Evolutionary conservation across 2,113 vertebrate genomes (phyloP).

Genomic region (Alexandromys fortis): DNA sequence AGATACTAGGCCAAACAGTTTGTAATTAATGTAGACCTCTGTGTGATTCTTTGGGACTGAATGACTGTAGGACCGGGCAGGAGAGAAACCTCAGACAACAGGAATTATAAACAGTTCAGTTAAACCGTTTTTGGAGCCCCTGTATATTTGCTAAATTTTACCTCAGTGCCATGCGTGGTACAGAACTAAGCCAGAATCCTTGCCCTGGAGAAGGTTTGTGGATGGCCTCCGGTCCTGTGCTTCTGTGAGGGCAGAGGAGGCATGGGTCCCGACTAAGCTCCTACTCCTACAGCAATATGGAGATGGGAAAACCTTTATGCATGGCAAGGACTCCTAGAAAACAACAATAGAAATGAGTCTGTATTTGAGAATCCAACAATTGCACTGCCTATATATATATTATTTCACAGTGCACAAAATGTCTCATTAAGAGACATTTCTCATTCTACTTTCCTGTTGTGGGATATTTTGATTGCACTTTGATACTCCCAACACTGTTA

Average conservation of each 20-base stretch:
- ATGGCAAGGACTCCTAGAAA: neutral
- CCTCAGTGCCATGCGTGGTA: neutral
- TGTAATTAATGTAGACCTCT: no score
- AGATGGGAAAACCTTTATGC: neutral
- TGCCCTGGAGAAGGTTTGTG: neutral
- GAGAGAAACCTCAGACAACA: no score
- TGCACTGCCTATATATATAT: neutral
- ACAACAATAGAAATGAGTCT: neutral
- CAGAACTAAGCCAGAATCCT: neutral
- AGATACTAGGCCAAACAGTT: no score
- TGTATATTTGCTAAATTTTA: neutral
- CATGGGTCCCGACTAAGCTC: neutral
- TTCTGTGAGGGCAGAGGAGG: conserved; percentile 25
- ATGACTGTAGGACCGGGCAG: no score
- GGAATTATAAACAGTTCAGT: conserved; percentile 22
- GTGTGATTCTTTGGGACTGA: no score
- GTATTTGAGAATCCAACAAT: neutral
- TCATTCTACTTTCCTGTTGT: neutral
- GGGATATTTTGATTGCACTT: neutral
- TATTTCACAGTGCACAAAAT: neutral
- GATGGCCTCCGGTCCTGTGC: neutral
- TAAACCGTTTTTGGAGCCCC: neutral
- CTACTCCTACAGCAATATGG: neutral
- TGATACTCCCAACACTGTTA: neutral
- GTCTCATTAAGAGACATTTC: neutral